Conservation (phyloP, 35 echinoderm and acorn worm species). For the Stichopus chloronotus region DNA sequence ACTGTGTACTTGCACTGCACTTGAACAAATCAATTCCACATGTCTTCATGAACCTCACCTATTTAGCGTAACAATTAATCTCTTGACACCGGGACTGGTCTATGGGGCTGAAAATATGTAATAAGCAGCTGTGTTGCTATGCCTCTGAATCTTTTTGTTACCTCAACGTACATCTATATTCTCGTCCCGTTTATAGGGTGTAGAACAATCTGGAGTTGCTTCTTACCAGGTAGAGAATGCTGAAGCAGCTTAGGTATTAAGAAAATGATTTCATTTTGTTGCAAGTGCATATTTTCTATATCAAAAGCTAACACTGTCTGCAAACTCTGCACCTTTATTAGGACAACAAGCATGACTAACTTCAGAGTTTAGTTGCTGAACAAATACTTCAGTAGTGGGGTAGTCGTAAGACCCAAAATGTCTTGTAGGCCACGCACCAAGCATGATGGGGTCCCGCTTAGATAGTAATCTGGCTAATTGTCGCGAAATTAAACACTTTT, state of each 20-base stretch:
- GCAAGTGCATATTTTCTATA: constrained; percentile 19
- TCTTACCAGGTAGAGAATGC: background rate
- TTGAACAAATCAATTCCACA: background rate
- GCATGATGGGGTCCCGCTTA: too few relatives aligned
- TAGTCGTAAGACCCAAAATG: too few relatives aligned
- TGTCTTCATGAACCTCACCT: background rate
- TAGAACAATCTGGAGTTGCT: background rate
- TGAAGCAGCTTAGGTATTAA: constrained; percentile 4
- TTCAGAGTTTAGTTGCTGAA: constrained; percentile 20
- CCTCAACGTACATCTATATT: constrained; percentile 14
- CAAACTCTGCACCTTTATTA: background rate
- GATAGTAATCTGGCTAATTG: too few relatives aligned
- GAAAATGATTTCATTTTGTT: background rate
- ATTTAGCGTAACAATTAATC: background rate
- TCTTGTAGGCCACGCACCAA: too few relatives aligned
- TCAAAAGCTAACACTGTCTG: constrained; percentile 22
- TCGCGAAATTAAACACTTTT: too few relatives aligned
- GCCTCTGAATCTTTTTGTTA: background rate
- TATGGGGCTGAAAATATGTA: background rate
- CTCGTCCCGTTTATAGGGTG: background rate
- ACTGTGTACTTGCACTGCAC: constrained; percentile 42
- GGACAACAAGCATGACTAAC: constrained; percentile 37
- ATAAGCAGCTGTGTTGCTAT: background rate
- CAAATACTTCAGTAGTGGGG: background rate
- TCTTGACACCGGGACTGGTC: background rate